These are phyloP conservation scores for Gnathonemus longibarbis DNA, from an alignment of 2,113 vertebrate genomes.

Conservation along the genomic window DNA sequence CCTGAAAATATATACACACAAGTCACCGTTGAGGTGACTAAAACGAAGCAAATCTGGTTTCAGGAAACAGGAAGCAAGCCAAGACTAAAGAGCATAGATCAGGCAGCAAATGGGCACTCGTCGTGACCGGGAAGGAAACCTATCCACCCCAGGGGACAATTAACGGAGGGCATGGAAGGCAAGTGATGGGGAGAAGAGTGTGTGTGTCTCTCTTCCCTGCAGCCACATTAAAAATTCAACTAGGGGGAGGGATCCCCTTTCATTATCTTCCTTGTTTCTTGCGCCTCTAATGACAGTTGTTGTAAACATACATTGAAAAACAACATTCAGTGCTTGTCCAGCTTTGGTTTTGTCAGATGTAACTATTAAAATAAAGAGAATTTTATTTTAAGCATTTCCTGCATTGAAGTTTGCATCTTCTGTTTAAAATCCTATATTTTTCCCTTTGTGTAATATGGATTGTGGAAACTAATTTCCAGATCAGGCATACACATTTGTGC, in stretches of 20 bases:
- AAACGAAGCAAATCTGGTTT: constrained; percentile 84
- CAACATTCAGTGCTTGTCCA: constrained; percentile 55
- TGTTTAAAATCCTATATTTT: background rate
- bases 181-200: constrained; percentile 67
- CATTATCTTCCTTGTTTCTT: constrained; percentile 82
- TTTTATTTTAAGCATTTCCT: background rate
- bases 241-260: constrained; percentile 72
- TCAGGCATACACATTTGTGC: background rate
- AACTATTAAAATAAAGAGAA: background rate
- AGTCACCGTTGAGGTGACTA: constrained; percentile 80
- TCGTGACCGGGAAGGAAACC: constrained; percentile 68
- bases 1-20: constrained; percentile 88
- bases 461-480: background rate
- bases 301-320: constrained; percentile 88
- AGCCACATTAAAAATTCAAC: constrained; percentile 82
- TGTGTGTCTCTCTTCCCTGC: constrained; percentile 66
- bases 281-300: constrained; percentile 80
- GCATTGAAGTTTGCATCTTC: background rate
- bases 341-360: constrained; percentile 30
- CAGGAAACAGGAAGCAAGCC: constrained; percentile 77
- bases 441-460: background rate
- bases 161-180: constrained; percentile 66
- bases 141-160: constrained; percentile 72
- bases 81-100: constrained; percentile 67
- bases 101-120: constrained; percentile 68